Conservation (phyloP, 2,888 invertebrate species). For the Metalampra italica region DNA sequence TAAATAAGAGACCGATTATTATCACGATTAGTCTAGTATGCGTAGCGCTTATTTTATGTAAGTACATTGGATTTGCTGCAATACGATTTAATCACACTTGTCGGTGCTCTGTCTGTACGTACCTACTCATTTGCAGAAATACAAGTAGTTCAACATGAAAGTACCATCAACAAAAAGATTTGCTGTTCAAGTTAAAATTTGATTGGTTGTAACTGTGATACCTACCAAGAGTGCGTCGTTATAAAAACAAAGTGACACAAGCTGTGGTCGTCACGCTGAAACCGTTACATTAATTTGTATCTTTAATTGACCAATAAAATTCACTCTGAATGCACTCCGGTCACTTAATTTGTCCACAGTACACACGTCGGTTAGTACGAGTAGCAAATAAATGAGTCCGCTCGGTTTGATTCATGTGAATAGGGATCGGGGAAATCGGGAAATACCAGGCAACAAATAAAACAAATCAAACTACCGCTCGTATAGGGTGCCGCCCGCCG, state of each 20-base stretch:
- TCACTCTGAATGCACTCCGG: no score
- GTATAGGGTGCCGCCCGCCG: constrained; percentile 35
- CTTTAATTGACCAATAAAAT: no score
- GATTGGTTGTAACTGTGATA: neutral
- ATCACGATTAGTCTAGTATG: no score
- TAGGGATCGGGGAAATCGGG: constrained; percentile 62
- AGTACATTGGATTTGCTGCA: no score
- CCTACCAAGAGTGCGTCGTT: no score
- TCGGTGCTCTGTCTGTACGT: neutral
- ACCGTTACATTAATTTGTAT: no score
- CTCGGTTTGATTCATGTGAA: constrained; percentile 73
- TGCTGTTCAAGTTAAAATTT: neutral
- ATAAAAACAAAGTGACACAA: no score
- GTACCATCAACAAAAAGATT: neutral
- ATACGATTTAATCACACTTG: neutral
- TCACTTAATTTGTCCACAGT: constrained; percentile 8
- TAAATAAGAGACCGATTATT: no score
- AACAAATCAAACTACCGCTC: constrained; percentile 53
- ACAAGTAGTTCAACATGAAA: neutral
- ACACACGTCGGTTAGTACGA: constrained; percentile 22
- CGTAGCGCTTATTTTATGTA: no score
- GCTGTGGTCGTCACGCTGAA: no score
- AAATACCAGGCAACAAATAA: constrained; percentile 67
- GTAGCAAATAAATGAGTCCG: constrained; percentile 74
- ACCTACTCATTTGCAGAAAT: neutral